These are phyloP conservation scores for Ptychodera flava DNA, from an alignment of 35 echinoderm and acorn worm genomes.

Conservation along the genomic window DNA sequence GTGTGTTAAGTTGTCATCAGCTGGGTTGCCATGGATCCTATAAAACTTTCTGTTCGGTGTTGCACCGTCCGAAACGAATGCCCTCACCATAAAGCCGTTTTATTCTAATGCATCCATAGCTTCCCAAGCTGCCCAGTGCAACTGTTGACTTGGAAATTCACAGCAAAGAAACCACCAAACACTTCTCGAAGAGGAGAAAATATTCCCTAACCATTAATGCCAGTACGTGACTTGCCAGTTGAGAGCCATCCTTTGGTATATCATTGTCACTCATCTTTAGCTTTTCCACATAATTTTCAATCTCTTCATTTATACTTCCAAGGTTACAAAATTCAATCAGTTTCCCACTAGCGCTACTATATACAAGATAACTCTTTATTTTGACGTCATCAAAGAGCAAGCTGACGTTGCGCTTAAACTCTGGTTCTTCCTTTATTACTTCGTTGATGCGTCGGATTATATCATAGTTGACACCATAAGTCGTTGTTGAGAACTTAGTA, in stretches of 20 bases:
- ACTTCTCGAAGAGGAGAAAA: too few species aligned
- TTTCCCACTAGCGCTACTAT: not conserved
- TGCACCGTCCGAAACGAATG: constrained; percentile 38
- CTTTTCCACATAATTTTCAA: constrained; percentile 14
- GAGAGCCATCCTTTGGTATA: too few species aligned
- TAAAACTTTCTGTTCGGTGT: too few species aligned
- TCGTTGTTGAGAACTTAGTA: constrained; percentile 30
- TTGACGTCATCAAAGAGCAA: constrained; percentile 53
- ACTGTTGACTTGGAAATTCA: too few species aligned
- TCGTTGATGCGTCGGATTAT: constrained; percentile 5
- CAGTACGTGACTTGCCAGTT: constrained; percentile 35
- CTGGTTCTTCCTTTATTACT: constrained; percentile 3
- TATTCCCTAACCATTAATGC: constrained; percentile 36
- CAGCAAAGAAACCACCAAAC: too few species aligned
- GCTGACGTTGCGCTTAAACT: constrained; percentile 33
- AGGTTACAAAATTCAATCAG: constrained; percentile 41
- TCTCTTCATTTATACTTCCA: constrained; percentile 7
- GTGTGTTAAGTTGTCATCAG: not conserved
- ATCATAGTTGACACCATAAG: constrained; percentile 20
- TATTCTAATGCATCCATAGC: constrained; percentile 17
- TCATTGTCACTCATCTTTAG: too few species aligned
- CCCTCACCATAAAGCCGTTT: constrained; percentile 29
- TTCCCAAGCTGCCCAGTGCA: too few species aligned
- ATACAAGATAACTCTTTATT: constrained; percentile 31
- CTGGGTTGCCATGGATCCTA: constrained; percentile 7